These are phyloP conservation scores for Turritopsis rubra DNA, from an alignment of 30 jellyfish, hydroid and myxozoan genomes.

Conservation along the genomic window DNA sequence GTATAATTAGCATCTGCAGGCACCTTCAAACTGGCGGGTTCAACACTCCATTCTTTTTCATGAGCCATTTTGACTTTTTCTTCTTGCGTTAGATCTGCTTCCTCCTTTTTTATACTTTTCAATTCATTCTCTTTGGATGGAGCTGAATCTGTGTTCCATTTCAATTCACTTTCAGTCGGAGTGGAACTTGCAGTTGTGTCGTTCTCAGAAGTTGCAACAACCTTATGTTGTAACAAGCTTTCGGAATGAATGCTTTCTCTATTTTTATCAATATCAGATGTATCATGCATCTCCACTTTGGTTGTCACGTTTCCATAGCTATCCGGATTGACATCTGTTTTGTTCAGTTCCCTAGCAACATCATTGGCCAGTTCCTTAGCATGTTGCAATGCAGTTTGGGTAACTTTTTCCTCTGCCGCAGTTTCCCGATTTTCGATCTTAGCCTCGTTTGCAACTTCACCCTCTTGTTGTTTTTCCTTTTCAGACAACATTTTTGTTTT, in stretches of 20 bases:
- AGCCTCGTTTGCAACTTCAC: conserved; percentile 13
- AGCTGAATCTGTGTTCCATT: background rate
- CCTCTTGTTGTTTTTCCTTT: conserved; percentile 3
- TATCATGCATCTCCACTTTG: background rate
- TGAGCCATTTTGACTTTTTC: background rate
- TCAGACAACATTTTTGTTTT: conserved; percentile 1
- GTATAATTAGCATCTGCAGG: background rate
- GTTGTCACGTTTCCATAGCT: background rate
- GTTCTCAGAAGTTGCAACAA: background rate
- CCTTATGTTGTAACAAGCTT: background rate
- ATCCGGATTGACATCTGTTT: background rate
- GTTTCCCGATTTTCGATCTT: background rate
- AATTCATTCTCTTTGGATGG: background rate
- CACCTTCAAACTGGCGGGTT: background rate
- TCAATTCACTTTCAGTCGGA: background rate
- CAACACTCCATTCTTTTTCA: background rate
- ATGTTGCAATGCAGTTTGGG: conserved; percentile 12
- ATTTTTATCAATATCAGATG: background rate
- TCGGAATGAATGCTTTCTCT: background rate
- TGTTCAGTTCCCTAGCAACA: conserved; percentile 19
- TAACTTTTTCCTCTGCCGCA: background rate
- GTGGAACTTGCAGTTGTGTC: background rate
- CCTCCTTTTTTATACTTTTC: background rate
- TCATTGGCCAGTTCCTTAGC: conserved; percentile 27
- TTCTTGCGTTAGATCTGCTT: background rate